A percentile compares a stretch with the other conserved stretches of the same genome.
These are phyloP conservation scores for Diploscapter pachys DNA, from an alignment of 1,140 invertebrate genomes.

Conservation along the genomic window DNA sequence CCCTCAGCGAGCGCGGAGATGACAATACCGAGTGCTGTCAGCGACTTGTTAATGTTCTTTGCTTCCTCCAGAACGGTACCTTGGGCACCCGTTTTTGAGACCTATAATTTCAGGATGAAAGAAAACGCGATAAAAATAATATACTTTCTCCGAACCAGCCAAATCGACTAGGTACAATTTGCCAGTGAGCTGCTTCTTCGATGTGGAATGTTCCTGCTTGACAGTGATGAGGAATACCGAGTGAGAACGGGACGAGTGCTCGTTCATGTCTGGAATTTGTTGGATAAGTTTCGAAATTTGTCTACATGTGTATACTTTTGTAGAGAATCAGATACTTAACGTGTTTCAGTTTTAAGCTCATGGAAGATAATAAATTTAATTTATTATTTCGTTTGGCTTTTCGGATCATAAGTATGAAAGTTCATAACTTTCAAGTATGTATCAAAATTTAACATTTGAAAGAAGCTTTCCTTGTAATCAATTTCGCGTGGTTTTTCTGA, in stretches of 20 bases:
- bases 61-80: conserved; percentile 97
- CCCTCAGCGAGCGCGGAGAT: conserved; percentile 97
- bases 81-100: conserved; percentile 98
- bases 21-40: conserved; percentile 97
- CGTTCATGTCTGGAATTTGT: conserved; percentile 88
- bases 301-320: too few relatives aligned
- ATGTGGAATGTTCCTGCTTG: conserved; percentile 98
- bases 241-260: conserved; percentile 97
- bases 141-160: conserved; percentile 99
- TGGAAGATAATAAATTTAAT: too few relatives aligned
- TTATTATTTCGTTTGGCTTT: too few relatives aligned
- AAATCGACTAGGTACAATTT: conserved; percentile 99
- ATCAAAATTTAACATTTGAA: background rate
- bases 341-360: too few relatives aligned
- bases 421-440: too few relatives aligned
- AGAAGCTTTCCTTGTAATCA: background rate
- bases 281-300: background rate
- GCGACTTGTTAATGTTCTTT: conserved; percentile 99
- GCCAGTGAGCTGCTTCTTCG: conserved; percentile 96
- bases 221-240: conserved; percentile 99
- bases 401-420: too few relatives aligned
- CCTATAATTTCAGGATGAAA: conserved; percentile 62
- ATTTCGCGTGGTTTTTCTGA: background rate
- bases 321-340: too few relatives aligned
- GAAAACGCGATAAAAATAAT: conserved; percentile 41